phyloP scores from a whole-genome alignment of 1,140 invertebrate species.

The Rhyzopertha dominica region DNA sequence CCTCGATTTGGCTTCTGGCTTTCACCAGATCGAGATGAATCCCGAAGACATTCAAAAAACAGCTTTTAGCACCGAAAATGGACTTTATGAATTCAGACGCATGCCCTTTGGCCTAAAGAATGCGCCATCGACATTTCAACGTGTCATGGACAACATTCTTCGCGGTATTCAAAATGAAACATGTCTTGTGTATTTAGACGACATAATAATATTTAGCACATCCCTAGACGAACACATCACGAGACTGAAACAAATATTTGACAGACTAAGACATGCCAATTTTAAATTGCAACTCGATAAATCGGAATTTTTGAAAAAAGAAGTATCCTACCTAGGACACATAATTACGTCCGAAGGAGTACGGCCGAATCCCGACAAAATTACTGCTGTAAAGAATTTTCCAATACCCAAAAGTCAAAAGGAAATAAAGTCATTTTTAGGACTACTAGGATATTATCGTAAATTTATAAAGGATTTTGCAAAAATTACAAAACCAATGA shows the following conservation, averaged over 20 bases:
- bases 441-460: constrained; percentile 40
- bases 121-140: constrained; percentile 16
- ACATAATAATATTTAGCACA: constrained; percentile 35
- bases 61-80: constrained; percentile 37
- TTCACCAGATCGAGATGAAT: constrained; percentile 39
- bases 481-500: constrained; percentile 35
- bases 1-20: constrained; percentile 45
- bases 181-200: constrained; percentile 38
- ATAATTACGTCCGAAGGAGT: constrained; percentile 2
- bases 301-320: constrained; percentile 30
- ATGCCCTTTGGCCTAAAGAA: constrained; percentile 31
- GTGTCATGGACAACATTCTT: constrained; percentile 19
- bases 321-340: constrained; percentile 21
- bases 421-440: constrained; percentile 25
- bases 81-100: constrained; percentile 30
- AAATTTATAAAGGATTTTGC: constrained; percentile 40
- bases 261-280: constrained; percentile 21
- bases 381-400: constrained; percentile 22
- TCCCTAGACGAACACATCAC: constrained; percentile 37
- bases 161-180: constrained; percentile 12
- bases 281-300: constrained; percentile 25
- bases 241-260: constrained; percentile 34
- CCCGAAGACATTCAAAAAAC: constrained; percentile 41
- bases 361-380: constrained; percentile 7
- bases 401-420: constrained; percentile 1